phyloP scores from a whole-genome alignment of 2,888 invertebrate species.

The Gandaritis pyraliata region DNA sequence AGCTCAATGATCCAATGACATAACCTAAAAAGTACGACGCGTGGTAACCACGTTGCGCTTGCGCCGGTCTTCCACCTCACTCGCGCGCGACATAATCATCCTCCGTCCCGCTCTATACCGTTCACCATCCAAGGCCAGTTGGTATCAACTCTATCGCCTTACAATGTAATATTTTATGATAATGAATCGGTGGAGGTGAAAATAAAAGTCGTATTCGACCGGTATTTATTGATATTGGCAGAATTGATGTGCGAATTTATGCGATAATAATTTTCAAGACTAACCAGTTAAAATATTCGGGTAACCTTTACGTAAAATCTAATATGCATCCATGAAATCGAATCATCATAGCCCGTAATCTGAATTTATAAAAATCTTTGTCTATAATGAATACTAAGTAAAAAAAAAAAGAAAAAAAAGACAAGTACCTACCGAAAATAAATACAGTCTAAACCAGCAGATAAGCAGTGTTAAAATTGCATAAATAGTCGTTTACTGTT shows the following conservation, averaged over 20 bases:
- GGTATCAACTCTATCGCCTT: constrained; percentile 35
- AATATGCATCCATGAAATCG: too few species aligned
- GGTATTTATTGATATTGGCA: constrained; percentile 24
- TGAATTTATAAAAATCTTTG: too few species aligned
- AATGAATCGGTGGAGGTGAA: constrained; percentile 35
- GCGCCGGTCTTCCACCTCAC: constrained; percentile 58
- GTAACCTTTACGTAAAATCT: background rate
- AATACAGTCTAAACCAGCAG: too few species aligned
- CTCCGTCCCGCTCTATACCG: constrained; percentile 30
- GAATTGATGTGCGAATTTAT: constrained; percentile 3
- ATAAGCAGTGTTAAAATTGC: too few species aligned
- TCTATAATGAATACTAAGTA: too few species aligned
- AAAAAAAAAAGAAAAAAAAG: too few species aligned
- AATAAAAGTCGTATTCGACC: constrained; percentile 34
- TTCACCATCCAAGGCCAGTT: constrained; percentile 40
- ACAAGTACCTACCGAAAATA: too few species aligned
- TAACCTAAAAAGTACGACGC: constrained; percentile 66
- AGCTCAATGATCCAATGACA: constrained; percentile 47
- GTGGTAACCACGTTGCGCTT: constrained; percentile 65
- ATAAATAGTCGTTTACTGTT: too few species aligned
- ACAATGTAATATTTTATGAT: constrained; percentile 40
- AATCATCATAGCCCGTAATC: too few species aligned
- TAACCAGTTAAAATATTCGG: constrained; percentile 1
- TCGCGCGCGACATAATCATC: constrained; percentile 35
- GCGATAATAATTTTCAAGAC: constrained; percentile 3